Conservation (phyloP, 2,113 vertebrate genomes). For the Lontra canadensis region DNA sequence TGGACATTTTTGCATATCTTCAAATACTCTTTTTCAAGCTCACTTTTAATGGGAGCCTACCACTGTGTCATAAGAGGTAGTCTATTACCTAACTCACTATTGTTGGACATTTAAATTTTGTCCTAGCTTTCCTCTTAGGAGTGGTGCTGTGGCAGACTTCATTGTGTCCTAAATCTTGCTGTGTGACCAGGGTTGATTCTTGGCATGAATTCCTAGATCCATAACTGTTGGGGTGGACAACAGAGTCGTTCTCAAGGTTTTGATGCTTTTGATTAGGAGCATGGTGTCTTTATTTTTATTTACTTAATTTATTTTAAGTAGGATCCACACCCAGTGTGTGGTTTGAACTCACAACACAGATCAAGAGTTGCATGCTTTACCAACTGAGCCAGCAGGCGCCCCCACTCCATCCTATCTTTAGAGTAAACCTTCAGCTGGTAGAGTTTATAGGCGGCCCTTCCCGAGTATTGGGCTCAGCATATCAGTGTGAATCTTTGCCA, state of each 20-base stretch:
- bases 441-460: neutral
- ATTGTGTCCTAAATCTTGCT: neutral
- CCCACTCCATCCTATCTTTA: neutral
- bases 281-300: neutral
- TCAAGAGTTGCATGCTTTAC: neutral
- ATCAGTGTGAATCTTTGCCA: neutral
- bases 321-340: neutral
- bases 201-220: neutral
- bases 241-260: neutral
- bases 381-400: neutral
- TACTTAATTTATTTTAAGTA: neutral
- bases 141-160: neutral
- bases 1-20: neutral
- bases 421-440: neutral
- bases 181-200: neutral
- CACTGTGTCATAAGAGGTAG: neutral
- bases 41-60: neutral
- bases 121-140: neutral
- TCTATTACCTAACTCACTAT: neutral
- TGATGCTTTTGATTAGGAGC: neutral
- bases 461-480: neutral
- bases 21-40: conserved; percentile 12
- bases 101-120: neutral
- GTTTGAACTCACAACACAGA: neutral
- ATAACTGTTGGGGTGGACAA: neutral